phyloP scores from a whole-genome alignment of 1,140 invertebrate species.

The Polypedilum vanderplanki region DNA sequence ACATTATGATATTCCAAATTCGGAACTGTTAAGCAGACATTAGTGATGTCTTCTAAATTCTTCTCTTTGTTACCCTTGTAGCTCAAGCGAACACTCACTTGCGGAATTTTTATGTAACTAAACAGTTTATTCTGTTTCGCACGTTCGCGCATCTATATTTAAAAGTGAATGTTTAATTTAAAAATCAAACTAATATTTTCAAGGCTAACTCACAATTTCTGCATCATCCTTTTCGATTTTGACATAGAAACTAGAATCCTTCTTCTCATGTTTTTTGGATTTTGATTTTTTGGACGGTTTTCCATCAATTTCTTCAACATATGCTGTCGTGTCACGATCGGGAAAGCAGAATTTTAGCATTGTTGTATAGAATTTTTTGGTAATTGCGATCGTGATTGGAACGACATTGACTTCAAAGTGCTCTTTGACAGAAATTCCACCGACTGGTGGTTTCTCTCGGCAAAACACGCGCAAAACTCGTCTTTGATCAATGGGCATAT shows the following conservation, averaged over 20 bases:
- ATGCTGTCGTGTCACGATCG: conserved; percentile 78
- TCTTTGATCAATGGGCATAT: conserved; percentile 82
- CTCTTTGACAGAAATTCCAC: conserved; percentile 96
- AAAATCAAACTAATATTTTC: conserved; percentile 8
- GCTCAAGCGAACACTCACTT: conserved; percentile 91
- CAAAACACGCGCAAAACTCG: conserved; percentile 82
- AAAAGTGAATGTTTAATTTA: neutral
- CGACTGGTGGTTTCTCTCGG: conserved; percentile 84
- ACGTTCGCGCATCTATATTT: conserved; percentile 59
- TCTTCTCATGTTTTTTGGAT: conserved; percentile 53
- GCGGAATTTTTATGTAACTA: conserved; percentile 96
- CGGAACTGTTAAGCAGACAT: conserved; percentile 88
- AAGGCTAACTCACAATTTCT: conserved; percentile 63
- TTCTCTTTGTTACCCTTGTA: conserved; percentile 99
- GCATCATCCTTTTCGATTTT: conserved; percentile 87
- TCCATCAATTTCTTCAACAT: conserved; percentile 52
- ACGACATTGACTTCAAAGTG: conserved; percentile 97
- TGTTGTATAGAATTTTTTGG: conserved; percentile 94
- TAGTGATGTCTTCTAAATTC: conserved; percentile 91
- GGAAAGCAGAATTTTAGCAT: conserved; percentile 99
- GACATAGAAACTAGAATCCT: conserved; percentile 84
- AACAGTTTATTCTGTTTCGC: conserved; percentile 98
- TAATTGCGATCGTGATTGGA: conserved; percentile 88
- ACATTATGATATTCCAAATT: conserved; percentile 97
- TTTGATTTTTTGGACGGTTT: conserved; percentile 41